phyloP scores from a whole-genome alignment of 2,113 vertebrate genomes.

The Ageneiosus marmoratus region DNA sequence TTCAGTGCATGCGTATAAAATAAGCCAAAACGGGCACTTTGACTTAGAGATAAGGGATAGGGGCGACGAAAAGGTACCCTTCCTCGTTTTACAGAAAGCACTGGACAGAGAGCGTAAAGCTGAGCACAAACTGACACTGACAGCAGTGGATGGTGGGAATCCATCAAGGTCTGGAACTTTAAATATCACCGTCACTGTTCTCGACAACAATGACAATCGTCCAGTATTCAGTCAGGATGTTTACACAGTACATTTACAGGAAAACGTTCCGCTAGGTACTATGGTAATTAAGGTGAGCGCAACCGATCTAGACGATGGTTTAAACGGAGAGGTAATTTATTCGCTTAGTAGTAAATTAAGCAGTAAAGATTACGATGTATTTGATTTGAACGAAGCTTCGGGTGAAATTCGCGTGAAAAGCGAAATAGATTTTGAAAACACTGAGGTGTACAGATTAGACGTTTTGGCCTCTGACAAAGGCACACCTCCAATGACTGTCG shows the following conservation, averaged over 20 bases:
- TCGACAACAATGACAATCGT: slow-evolving; percentile 67
- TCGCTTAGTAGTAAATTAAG: slow-evolving; percentile 51
- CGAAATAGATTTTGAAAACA: slow-evolving; percentile 64
- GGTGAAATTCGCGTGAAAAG: slow-evolving; percentile 68
- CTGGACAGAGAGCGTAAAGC: slow-evolving; percentile 64
- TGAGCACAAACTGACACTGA: slow-evolving; percentile 53
- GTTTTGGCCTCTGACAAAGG: slow-evolving; percentile 71
- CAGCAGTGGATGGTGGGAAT: slow-evolving; percentile 67
- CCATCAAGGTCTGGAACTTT: slow-evolving; percentile 63
- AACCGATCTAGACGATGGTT: slow-evolving; percentile 64
- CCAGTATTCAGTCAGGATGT: slow-evolving; percentile 65
- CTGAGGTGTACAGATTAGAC: slow-evolving; percentile 54
- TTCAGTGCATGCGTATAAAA: slow-evolving; percentile 62
- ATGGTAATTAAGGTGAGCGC: slow-evolving; percentile 60
- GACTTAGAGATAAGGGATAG: slow-evolving; percentile 60
- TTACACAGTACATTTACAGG: slow-evolving; percentile 60
- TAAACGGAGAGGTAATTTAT: slow-evolving; percentile 59
- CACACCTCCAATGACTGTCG: slow-evolving; percentile 24
- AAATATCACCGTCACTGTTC: slow-evolving; percentile 63
- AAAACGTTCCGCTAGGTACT: slow-evolving; percentile 59
- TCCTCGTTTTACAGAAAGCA: slow-evolving; percentile 62
- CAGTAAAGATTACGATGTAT: slow-evolving; percentile 55
- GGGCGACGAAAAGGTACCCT: slow-evolving; percentile 64
- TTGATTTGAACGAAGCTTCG: slow-evolving; percentile 57
- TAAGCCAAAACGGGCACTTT: slow-evolving; percentile 66